phyloP scores from a whole-genome alignment of 2,797 vertebrate genomes.

The Steatocranus sp. region DNA sequence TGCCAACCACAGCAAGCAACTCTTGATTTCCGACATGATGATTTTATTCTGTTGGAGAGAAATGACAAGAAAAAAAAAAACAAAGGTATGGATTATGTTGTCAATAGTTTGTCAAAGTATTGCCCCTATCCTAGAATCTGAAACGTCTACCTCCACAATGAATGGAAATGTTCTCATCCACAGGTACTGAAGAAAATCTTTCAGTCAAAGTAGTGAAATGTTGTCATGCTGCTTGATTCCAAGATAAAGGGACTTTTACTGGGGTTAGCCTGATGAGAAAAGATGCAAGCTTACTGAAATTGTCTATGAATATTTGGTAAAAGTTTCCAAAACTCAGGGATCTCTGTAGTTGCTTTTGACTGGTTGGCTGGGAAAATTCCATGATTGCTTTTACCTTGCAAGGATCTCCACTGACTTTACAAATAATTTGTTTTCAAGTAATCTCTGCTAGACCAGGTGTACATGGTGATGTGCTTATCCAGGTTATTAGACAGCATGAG shows the following conservation, averaged over 20 bases:
- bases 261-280: not conserved
- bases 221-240: not conserved
- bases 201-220: not conserved
- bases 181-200: not conserved
- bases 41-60: not conserved
- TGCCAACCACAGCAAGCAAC: not conserved
- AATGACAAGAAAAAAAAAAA: not conserved
- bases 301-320: not conserved
- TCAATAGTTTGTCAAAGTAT: not conserved
- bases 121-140: not conserved
- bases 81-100: not conserved
- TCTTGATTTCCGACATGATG: not conserved
- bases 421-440: not conserved
- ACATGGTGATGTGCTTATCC: not conserved
- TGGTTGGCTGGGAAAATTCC: not conserved
- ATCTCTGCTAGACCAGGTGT: not conserved
- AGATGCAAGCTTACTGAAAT: not conserved
- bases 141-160: not conserved
- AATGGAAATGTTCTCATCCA: not conserved
- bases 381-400: not conserved
- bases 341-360: not conserved
- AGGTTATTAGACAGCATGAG: not conserved
- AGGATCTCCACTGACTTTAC: not conserved
- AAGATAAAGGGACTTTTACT: not conserved
- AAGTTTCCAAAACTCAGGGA: not conserved